Evolutionary conservation across 1,140 invertebrate genomes (phyloP).

Genomic region (Diorhabda carinulata): DNA sequence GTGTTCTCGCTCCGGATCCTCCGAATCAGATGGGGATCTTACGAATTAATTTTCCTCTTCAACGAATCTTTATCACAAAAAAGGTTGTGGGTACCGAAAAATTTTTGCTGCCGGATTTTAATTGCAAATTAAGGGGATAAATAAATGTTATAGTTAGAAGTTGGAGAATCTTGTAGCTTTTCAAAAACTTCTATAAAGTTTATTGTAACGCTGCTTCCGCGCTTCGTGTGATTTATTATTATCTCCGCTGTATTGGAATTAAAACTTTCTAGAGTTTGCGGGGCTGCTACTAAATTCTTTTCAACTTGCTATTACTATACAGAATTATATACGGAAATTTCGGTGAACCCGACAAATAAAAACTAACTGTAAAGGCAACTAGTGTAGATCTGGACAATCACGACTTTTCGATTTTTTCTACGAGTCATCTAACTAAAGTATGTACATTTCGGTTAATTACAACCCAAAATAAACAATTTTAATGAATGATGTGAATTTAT

Average conservation of each 20-base stretch:
- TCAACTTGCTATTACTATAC: too few relatives aligned
- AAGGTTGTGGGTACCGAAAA: slow-evolving; percentile 18
- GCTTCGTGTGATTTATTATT: slow-evolving; percentile 12
- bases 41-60: slow-evolving; percentile 22
- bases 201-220: not conserved
- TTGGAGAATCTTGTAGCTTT: slow-evolving; percentile 6
- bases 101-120: slow-evolving; percentile 20
- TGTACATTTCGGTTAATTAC: too few relatives aligned
- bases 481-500: too few relatives aligned
- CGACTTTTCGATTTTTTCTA: too few relatives aligned
- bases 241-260: slow-evolving; percentile 4
- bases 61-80: slow-evolving; percentile 18
- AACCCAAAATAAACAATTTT: too few relatives aligned
- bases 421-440: too few relatives aligned
- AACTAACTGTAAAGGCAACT: too few relatives aligned
- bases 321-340: too few relatives aligned
- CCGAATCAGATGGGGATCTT: slow-evolving; percentile 8
- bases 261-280: not conserved
- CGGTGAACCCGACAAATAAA: too few relatives aligned
- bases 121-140: slow-evolving; percentile 20
- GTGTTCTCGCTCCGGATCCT: slow-evolving; percentile 15
- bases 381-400: too few relatives aligned
- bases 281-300: too few relatives aligned
- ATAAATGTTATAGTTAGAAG: slow-evolving; percentile 18
- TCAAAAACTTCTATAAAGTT: slow-evolving; percentile 10